A percentile compares a stretch with the other conserved stretches of the same genome.
These are phyloP conservation scores for Anodontia alba DNA, from an alignment of 2,888 invertebrate genomes.

Conservation along the genomic window DNA sequence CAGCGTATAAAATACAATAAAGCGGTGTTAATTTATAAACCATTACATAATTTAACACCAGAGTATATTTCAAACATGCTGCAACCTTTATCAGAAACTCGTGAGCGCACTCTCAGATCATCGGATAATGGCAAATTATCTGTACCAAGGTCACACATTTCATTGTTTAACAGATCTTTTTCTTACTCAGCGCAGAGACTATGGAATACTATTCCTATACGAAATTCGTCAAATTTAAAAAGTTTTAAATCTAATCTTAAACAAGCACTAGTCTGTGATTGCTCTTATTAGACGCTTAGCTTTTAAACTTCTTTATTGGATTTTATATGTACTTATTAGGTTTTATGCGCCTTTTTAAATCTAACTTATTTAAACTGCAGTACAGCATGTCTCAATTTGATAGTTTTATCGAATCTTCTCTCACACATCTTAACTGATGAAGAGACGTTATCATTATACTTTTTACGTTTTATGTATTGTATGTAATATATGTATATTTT, in stretches of 20 bases:
- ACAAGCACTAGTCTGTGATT: background rate
- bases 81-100: background rate
- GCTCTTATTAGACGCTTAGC: background rate
- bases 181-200: background rate
- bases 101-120: background rate
- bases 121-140: constrained; percentile 4
- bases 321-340: background rate
- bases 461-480: background rate
- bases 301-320: background rate
- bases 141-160: background rate
- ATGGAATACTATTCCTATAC: background rate
- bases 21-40: background rate
- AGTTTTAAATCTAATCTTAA: background rate
- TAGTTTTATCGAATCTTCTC: background rate
- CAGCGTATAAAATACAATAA: background rate
- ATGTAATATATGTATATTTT: background rate
- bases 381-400: background rate
- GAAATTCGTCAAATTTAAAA: background rate
- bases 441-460: background rate
- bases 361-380: background rate
- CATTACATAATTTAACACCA: background rate
- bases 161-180: constrained; percentile 1
- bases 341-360: background rate
- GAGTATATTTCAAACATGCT: background rate
- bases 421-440: no score